Conservation (phyloP, 2,113 vertebrate species). For the Spilogale gracilis region DNA sequence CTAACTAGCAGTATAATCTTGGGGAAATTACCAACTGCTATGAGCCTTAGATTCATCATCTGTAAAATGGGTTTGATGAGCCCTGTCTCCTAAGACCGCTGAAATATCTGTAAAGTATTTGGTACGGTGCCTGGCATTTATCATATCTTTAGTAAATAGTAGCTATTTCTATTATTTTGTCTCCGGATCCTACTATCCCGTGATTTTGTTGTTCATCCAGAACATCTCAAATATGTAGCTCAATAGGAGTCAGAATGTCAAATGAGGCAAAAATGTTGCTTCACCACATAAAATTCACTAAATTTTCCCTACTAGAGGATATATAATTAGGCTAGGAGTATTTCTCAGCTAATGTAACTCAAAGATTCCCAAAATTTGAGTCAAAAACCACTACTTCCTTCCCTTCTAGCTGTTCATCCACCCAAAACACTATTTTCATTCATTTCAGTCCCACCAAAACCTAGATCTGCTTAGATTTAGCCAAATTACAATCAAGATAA, state of each 20-base stretch:
- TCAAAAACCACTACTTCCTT: background rate
- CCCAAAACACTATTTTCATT: background rate
- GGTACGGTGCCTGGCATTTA: background rate
- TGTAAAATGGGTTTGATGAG: background rate
- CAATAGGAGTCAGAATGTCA: background rate
- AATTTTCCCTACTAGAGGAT: background rate
- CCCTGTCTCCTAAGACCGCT: background rate
- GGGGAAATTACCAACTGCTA: background rate
- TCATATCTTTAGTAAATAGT: background rate
- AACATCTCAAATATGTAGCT: background rate
- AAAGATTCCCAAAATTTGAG: background rate
- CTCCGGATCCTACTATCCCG: background rate
- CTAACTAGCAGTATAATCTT: background rate
- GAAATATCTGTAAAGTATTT: background rate
- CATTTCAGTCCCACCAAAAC: background rate
- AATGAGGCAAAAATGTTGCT: background rate
- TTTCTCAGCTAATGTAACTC: background rate
- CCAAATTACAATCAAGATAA: background rate
- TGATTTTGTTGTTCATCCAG: background rate
- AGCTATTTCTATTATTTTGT: conserved; percentile 39
- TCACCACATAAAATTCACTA: background rate
- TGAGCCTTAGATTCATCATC: background rate
- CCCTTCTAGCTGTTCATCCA: background rate
- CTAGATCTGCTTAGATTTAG: background rate
- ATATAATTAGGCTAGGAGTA: background rate